Evolutionary conservation across 2,888 invertebrate genomes (phyloP).

Genomic region (Osmoderma eremita): DNA sequence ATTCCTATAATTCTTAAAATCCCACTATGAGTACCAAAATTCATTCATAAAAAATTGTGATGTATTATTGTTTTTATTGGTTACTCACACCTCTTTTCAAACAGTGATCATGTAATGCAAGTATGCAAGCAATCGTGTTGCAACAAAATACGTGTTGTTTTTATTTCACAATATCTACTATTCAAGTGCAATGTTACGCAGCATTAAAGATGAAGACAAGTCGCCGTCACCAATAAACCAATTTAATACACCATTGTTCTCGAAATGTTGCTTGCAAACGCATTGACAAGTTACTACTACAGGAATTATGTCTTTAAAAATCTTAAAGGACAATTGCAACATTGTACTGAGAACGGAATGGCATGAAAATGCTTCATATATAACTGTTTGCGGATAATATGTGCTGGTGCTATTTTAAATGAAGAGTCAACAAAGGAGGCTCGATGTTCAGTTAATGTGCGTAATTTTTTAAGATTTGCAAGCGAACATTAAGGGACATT

Average conservation of each 20-base stretch:
- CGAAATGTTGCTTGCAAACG: neutral
- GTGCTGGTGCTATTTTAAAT: slow-evolving; percentile 30
- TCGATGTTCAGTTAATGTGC: slow-evolving; percentile 23
- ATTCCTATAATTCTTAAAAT: too few relatives aligned
- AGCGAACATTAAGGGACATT: slow-evolving; percentile 1
- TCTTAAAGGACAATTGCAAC: slow-evolving; percentile 11
- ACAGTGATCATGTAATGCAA: neutral
- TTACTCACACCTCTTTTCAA: too few relatives aligned
- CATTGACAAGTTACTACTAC: slow-evolving; percentile 6
- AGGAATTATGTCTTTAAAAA: slow-evolving; percentile 26
- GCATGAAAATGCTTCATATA: slow-evolving; percentile 21
- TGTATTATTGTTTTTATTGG: too few relatives aligned
- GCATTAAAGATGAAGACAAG: neutral
- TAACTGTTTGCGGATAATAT: slow-evolving; percentile 26
- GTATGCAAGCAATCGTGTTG: neutral
- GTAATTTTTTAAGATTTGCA: too few relatives aligned
- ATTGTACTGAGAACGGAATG: slow-evolving; percentile 20
- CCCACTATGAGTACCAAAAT: too few relatives aligned
- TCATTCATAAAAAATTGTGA: too few relatives aligned
- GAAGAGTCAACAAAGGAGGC: slow-evolving; percentile 23
- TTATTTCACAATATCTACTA: neutral
- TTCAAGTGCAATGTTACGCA: neutral
- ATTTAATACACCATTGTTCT: slow-evolving; percentile 14
- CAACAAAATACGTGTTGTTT: neutral
- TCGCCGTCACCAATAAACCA: neutral